Conservation (phyloP, 2,797 vertebrate genomes). For the Arrhamphus sclerolepis region DNA sequence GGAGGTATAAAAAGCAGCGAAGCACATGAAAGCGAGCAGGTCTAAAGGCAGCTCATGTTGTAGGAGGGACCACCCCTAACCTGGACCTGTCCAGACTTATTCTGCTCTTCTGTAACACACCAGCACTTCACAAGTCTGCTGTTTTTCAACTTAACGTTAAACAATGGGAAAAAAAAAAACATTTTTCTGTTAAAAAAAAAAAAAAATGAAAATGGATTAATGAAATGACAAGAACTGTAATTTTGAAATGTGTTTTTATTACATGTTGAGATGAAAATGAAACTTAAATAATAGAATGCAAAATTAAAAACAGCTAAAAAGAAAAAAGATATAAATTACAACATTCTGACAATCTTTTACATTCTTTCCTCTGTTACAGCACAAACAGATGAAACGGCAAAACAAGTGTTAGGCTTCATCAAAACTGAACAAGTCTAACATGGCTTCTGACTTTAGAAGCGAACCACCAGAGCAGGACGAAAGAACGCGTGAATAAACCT, state of each 20-base stretch:
- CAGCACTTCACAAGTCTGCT: background rate
- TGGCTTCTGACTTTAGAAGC: background rate
- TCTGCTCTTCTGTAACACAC: background rate
- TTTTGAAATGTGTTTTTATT: constrained; percentile 70
- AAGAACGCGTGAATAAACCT: background rate
- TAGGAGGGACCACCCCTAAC: constrained; percentile 10
- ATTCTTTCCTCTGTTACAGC: constrained; percentile 1
- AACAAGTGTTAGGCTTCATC: background rate
- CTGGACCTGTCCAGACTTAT: constrained; percentile 41
- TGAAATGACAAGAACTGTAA: constrained; percentile 58
- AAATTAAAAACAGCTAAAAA: constrained; percentile 36
- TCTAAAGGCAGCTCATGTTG: background rate
- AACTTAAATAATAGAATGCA: constrained; percentile 43
- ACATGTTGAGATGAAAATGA: constrained; percentile 49
- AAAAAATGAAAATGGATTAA: constrained; percentile 4
- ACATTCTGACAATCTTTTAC: constrained; percentile 10
- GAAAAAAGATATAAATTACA: constrained; percentile 41
- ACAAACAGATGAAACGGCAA: background rate
- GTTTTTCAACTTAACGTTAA: background rate
- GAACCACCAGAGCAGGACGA: background rate
- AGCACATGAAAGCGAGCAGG: constrained; percentile 38
- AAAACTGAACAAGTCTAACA: background rate
- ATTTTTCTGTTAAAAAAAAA: background rate
- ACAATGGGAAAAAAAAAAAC: background rate
- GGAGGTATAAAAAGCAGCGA: constrained; percentile 63